Base-by-base conservation (phyloP, 2,888 invertebrate genomes). In the Abrostola triplasia region DNA sequence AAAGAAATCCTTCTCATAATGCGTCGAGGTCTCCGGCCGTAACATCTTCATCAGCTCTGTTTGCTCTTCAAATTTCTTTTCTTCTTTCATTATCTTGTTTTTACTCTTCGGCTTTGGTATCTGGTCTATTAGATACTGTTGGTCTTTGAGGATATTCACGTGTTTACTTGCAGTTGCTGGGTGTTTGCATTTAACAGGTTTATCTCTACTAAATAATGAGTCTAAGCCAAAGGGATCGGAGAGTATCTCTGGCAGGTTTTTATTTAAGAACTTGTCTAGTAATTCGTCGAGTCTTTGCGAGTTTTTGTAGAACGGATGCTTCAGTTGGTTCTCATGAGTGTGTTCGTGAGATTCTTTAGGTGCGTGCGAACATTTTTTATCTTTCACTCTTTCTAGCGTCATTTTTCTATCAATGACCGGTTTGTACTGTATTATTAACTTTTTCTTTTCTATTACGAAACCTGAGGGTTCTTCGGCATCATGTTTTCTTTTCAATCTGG, bases 221-320 rank as follows among this genome's bases (percentile, higher is more conserved):
- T 85, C 82, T 0, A 81, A 37, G 0, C 80, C 78, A 48, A 85
- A 83, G 0, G 82, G 80, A 69, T 87, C 82, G 0, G 61, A 36
- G 9, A 85, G 57, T 0, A 85, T 55, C 13, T 84, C 81, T 5
- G 84, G 85, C 9, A 88, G 10, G 36, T 84, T 85, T 38, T 82
- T 87, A n/a, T 86, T 83, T 0, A 88, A 53, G 55, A 90, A 81
- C 7, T 74, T 80, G 13, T 88, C 90, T 1, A 91, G 47, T 0
- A 91, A 50, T 11, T 90, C 83, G n/a, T 92, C 91, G 0, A 92
- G 50, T 41, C 83, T 78, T 71, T 91, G 89, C 0, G 87, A 84
- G 40, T 90, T 87, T 63, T 92, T 88, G 36, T 90, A 90, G 52
- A 88, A 92, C 0, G 92, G 91, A 75, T 92, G 89, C 41, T 89